These are phyloP conservation scores for Drosophila pseudoananassae DNA, from an alignment of 1,140 invertebrate genomes.

Conservation along the genomic window DNA sequence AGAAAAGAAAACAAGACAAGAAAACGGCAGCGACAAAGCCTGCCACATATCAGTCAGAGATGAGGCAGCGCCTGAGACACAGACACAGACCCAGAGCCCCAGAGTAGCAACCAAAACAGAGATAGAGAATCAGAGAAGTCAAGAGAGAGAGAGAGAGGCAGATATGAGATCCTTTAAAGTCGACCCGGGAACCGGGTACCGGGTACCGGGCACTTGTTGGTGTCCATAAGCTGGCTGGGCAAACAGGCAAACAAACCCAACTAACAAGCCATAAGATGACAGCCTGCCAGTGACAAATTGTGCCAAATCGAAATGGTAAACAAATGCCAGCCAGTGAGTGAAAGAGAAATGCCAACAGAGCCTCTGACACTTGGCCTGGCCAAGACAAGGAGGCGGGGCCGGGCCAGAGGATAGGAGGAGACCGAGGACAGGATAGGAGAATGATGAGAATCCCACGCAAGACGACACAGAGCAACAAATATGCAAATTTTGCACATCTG, in stretches of 20 bases:
- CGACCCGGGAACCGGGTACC: constrained; percentile 22
- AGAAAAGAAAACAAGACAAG: constrained; percentile 21
- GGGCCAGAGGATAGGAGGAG: neutral
- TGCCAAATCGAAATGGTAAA: constrained; percentile 81
- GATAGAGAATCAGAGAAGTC: constrained; percentile 7
- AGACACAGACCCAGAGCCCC: neutral
- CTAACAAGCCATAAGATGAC: constrained; percentile 81
- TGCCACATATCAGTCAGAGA: constrained; percentile 70
- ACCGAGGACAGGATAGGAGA: neutral
- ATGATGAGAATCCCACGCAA: constrained; percentile 3
- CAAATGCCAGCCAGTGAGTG: constrained; percentile 54
- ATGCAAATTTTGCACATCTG: constrained; percentile 75
- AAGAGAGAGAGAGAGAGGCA: constrained; percentile 36
- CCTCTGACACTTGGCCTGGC: neutral
- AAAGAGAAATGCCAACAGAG: constrained; percentile 42
- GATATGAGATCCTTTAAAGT: constrained; percentile 46
- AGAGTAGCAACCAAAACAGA: neutral
- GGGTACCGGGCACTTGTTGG: constrained; percentile 66
- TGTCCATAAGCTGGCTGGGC: constrained; percentile 79
- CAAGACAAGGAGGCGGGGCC: neutral
- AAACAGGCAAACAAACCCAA: constrained; percentile 79
- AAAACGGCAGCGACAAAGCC: constrained; percentile 44
- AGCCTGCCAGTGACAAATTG: constrained; percentile 80
- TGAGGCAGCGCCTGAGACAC: constrained; percentile 27
- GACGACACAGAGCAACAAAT: constrained; percentile 47